A percentile compares a stretch with the other conserved stretches of the same genome.
Conservation (phyloP, 2,888 invertebrate species). For the Tiphia femorata region DNA sequence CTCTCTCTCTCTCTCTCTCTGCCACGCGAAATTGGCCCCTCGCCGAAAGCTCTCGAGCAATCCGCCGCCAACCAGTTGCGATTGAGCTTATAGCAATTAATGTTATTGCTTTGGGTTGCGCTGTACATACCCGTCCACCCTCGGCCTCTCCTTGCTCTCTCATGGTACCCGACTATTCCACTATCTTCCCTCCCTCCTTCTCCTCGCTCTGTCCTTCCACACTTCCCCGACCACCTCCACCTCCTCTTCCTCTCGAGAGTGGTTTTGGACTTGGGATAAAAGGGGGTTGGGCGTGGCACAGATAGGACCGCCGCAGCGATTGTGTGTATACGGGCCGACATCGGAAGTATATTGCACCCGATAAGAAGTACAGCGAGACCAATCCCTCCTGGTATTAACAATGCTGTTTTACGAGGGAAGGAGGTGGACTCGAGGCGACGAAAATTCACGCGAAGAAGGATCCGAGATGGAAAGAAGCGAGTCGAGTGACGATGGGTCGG, state of each 20-base stretch:
- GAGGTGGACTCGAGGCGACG: conserved; percentile 11
- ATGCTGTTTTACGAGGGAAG: conserved; percentile 30
- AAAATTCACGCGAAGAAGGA: neutral
- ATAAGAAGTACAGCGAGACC: conserved; percentile 45
- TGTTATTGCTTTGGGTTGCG: conserved; percentile 55
- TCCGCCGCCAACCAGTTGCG: conserved; percentile 35
- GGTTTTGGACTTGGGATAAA: conserved; percentile 25
- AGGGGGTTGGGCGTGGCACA: conserved; percentile 39
- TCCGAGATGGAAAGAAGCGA: too few species aligned
- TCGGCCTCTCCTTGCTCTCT: conserved; percentile 25
- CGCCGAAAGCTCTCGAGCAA: conserved; percentile 25
- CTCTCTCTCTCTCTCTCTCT: neutral
- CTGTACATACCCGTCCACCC: conserved; percentile 27
- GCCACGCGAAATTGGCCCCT: conserved; percentile 14
- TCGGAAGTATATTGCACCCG: conserved; percentile 48
- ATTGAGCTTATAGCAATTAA: conserved; percentile 64
- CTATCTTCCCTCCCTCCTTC: conserved; percentile 7
- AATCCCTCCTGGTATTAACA: conserved; percentile 30
- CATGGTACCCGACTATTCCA: conserved; percentile 25
- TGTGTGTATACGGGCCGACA: conserved; percentile 35
- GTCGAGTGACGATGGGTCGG: too few species aligned
- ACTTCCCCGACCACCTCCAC: conserved; percentile 19
- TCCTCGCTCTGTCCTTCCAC: neutral
- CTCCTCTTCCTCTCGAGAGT: conserved; percentile 6
- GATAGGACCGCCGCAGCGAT: conserved; percentile 41